A percentile compares a stretch with the other conserved stretches of the same genome.
These are phyloP conservation scores for Venustaconcha ellipsiformis DNA, from an alignment of 1,140 invertebrate genomes.

Conservation along the genomic window DNA sequence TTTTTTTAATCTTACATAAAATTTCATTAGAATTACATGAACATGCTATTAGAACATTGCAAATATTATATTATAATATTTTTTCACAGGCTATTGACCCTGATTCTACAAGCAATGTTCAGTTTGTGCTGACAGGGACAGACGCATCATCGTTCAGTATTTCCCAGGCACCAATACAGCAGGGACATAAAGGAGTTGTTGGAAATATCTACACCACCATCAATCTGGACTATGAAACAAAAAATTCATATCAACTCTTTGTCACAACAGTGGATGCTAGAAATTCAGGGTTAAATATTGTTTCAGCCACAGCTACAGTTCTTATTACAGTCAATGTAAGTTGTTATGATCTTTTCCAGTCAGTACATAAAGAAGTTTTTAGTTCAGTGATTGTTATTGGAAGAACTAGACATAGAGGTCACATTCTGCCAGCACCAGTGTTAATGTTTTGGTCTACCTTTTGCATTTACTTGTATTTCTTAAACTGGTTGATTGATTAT, in stretches of 20 bases:
- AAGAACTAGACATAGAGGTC: too few relatives aligned
- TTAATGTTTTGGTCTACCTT: too few relatives aligned
- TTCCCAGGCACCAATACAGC: neutral
- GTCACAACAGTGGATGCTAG: conserved; percentile 45
- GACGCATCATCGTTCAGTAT: conserved; percentile 25
- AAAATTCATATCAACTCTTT: conserved; percentile 29
- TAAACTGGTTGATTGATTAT: too few relatives aligned
- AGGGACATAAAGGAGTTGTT: conserved; percentile 1
- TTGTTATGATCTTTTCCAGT: neutral
- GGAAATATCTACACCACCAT: conserved; percentile 28
- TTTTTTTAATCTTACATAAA: too few relatives aligned
- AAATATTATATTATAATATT: neutral
- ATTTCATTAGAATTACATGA: too few relatives aligned
- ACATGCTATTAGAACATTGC: too few relatives aligned
- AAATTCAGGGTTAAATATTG: conserved; percentile 13
- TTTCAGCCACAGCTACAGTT: conserved; percentile 25
- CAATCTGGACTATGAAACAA: conserved; percentile 37
- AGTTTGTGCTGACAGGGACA: conserved; percentile 24
- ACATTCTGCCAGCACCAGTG: too few relatives aligned
- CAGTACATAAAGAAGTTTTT: too few relatives aligned
- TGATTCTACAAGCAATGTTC: conserved; percentile 32
- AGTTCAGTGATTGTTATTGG: too few relatives aligned
- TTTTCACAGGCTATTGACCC: conserved; percentile 38
- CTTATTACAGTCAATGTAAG: conserved; percentile 43
- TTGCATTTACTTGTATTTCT: too few relatives aligned